phyloP scores from a whole-genome alignment of 2,113 vertebrate genomes.

The Casuarius casuarius region DNA sequence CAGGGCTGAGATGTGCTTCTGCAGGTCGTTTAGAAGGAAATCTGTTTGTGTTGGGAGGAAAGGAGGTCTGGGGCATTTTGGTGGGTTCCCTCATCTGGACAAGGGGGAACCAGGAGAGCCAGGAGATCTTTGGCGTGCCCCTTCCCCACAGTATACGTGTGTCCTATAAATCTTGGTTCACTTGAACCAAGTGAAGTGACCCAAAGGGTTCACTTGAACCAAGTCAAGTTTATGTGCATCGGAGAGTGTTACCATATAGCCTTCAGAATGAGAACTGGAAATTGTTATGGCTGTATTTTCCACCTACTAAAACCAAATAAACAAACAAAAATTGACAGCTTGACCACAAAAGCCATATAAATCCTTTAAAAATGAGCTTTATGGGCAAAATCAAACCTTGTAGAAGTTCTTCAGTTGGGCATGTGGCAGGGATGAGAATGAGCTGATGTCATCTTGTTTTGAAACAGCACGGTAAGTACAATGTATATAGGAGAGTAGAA shows the following conservation, averaged over 20 bases:
- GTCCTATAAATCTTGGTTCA: background rate
- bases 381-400: background rate
- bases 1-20: background rate
- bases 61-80: background rate
- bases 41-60: background rate
- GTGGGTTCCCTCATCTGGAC: background rate
- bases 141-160: background rate
- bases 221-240: background rate
- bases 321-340: background rate
- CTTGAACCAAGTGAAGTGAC: background rate
- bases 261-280: background rate
- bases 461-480: background rate
- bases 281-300: background rate
- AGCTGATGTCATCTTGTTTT: background rate
- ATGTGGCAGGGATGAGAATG: background rate
- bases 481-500: accelerated
- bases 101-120: background rate
- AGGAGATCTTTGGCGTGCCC: background rate
- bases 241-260: background rate
- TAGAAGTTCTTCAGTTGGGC: background rate
- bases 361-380: background rate
- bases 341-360: background rate
- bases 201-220: too few species aligned
- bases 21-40: background rate
- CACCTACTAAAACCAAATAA: background rate